These are phyloP conservation scores for Palythoa caribaeorum DNA, from an alignment of 92 coral and sea anemone species.

Conservation along the genomic window DNA sequence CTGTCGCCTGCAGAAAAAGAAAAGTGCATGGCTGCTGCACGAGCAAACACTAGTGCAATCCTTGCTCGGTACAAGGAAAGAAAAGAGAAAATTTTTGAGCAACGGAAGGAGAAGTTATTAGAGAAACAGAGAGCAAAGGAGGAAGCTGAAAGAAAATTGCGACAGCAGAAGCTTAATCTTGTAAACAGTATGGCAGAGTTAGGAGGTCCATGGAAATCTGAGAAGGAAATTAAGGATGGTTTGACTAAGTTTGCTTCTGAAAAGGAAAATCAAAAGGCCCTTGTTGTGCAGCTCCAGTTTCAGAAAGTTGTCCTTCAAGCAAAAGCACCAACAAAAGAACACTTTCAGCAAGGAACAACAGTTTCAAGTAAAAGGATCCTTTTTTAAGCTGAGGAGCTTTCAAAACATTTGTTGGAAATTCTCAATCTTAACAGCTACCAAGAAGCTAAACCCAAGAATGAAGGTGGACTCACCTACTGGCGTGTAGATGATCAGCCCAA, in stretches of 20 bases:
- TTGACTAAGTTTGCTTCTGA: conserved; percentile 41
- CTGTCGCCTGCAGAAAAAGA: conserved; percentile 52
- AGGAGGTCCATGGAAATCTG: conserved; percentile 53
- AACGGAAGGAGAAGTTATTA: conserved; percentile 45
- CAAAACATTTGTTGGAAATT: conserved; percentile 38
- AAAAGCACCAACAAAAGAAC: conserved; percentile 44
- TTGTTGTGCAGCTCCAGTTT: conserved; percentile 35
- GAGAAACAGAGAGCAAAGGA: conserved; percentile 56
- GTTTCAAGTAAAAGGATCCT: conserved; percentile 37
- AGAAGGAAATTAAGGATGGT: conserved; percentile 34
- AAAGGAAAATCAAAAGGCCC: conserved; percentile 44
- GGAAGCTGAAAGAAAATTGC: conserved; percentile 44
- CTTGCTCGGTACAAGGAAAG: conserved; percentile 39
- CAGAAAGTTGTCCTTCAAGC: conserved; percentile 46
- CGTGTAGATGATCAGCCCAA: conserved; percentile 31
- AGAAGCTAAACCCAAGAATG: conserved; percentile 33
- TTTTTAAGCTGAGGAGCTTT: conserved; percentile 40
- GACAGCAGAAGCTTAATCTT: conserved; percentile 43
- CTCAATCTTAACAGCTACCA: conserved; percentile 36
- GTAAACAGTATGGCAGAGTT: conserved; percentile 26
- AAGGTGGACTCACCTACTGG: conserved; percentile 39
- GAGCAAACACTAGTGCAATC: conserved; percentile 12
- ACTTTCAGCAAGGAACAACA: conserved; percentile 60
- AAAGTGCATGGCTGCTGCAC: conserved; percentile 41
- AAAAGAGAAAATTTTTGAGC: conserved; percentile 46